Base-by-base conservation (phyloP, 2,113 vertebrate species). In the Ochotona curzoniae region DNA sequence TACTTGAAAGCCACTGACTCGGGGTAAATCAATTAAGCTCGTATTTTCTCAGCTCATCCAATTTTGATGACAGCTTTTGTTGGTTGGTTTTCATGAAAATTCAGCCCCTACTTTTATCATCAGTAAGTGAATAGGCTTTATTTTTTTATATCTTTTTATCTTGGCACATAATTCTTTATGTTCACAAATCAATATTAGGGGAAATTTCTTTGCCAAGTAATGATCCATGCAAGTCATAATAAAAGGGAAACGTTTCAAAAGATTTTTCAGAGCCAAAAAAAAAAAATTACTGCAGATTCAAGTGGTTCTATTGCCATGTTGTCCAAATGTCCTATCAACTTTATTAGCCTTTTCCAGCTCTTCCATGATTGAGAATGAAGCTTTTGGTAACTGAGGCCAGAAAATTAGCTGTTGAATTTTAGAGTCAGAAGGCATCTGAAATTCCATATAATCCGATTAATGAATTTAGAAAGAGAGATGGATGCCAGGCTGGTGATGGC, bases 121-220 rank as follows among this genome's bases (percentile, higher is more conserved):
- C 94, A 91, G 70, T 93, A 95, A 94, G 73, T 73, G 94, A 96
- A 95, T 95, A 95, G 87, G 74, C 82, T 95, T 95, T 94, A 89
- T 91, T 96, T 97, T 95, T 95, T 91, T 96, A 94, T 57, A 17
- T 95, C 64, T 69, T 95, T 95, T 96, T 93, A 92, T 96, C 74
- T 47, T 54, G 87, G 70, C 83, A 93, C 32, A 86, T 94, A 92
- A 95, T 95, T 94, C 82, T 96, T 94, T 93, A 92, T 95, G 95
- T 93, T 94, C 93, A 47, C 60, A 94, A 90, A 97, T 96, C 95
- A 96, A 88, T 95, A 96, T 89, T 87, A 87, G 78, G 82, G 74
- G 88, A 87, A 89, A 95, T 79, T 95, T 95, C 69, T 93, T 95
- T 94, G 93, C 96, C 89, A 94, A 95, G 89, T 96, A 96, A 96